phyloP scores from a whole-genome alignment of 2,888 invertebrate genomes.

The Coleophora deauratella region DNA sequence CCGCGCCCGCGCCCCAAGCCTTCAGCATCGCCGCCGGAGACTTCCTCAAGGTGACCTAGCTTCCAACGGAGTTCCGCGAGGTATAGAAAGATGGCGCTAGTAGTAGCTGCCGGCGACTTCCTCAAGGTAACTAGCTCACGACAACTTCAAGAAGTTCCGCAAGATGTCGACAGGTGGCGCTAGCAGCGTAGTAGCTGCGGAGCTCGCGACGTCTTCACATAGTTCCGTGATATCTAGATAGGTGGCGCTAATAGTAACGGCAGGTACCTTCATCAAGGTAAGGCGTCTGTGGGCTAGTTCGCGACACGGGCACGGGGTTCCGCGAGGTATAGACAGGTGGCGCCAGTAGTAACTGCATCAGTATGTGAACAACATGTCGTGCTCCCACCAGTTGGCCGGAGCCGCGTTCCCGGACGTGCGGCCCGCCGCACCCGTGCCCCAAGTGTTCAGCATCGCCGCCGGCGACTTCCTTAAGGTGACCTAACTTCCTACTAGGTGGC shows the following conservation, averaged over 20 bases:
- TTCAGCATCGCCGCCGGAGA: constrained; percentile 99
- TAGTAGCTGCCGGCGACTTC: constrained; percentile 98
- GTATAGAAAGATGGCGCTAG: too few relatives aligned
- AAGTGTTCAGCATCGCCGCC: constrained; percentile 93
- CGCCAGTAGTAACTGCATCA: constrained; percentile 97
- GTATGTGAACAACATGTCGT: constrained; percentile 89
- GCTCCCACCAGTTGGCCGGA: constrained; percentile 85
- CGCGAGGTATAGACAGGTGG: constrained; percentile 78
- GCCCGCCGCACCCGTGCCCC: constrained; percentile 63
- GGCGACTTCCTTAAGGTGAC: too few relatives aligned
- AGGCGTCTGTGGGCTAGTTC: too few relatives aligned
- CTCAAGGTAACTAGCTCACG: constrained; percentile 14
- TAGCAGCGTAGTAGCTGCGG: too few relatives aligned
- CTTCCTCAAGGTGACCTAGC: constrained; percentile 88
- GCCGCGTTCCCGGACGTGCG: constrained; percentile 92
- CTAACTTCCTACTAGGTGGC: too few relatives aligned
- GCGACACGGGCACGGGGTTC: too few relatives aligned
- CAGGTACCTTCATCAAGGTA: too few relatives aligned
- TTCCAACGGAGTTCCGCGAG: too few relatives aligned
- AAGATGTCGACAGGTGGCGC: constrained; percentile 72
- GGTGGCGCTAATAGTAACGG: too few relatives aligned
- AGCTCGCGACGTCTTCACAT: too few relatives aligned
- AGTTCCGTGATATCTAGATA: too few relatives aligned
- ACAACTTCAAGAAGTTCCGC: too few relatives aligned
- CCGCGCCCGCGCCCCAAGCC: constrained; percentile 64